These are phyloP conservation scores for Geococcyx californianus DNA, from an alignment of 2,113 vertebrate genomes.

Conservation along the genomic window DNA sequence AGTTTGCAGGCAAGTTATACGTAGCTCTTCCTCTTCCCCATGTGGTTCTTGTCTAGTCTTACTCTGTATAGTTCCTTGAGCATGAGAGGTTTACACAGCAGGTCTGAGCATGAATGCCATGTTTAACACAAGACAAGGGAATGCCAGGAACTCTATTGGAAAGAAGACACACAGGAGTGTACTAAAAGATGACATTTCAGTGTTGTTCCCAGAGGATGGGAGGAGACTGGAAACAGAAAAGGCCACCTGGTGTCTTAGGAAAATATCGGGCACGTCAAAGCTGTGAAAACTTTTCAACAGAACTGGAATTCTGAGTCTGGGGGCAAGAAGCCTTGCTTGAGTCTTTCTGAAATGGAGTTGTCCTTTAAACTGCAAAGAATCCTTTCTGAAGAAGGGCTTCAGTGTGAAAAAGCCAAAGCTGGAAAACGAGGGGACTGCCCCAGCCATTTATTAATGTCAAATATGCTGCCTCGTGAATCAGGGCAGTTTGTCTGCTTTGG, in stretches of 20 bases:
- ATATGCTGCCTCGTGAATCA: constrained; percentile 69
- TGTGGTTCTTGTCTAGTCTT: not conserved
- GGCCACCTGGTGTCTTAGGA: not conserved
- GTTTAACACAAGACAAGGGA: not conserved
- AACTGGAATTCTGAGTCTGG: not conserved
- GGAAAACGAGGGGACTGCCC: constrained; percentile 57
- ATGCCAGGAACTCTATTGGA: not conserved
- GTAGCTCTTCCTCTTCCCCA: not conserved
- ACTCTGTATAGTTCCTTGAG: not conserved
- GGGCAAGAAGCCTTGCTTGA: not conserved
- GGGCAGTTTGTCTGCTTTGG: constrained; percentile 63
- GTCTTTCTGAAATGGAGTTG: constrained; percentile 44
- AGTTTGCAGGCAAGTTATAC: not conserved
- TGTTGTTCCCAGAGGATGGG: not conserved
- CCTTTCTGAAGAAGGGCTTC: constrained; percentile 68
- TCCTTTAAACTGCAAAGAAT: constrained; percentile 68
- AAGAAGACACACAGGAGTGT: not conserved
- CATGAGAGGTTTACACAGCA: not conserved
- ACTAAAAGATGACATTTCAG: not conserved
- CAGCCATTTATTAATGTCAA: constrained; percentile 77
- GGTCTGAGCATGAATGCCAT: not conserved
- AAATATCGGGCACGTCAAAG: not conserved
- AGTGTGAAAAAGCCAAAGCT: constrained; percentile 72
- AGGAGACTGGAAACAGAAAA: constrained; percentile 4
- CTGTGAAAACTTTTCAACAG: constrained; percentile 5